These are phyloP conservation scores for Lycocorax pyrrhopterus DNA, from an alignment of 2,113 vertebrate species.

Conservation along the genomic window DNA sequence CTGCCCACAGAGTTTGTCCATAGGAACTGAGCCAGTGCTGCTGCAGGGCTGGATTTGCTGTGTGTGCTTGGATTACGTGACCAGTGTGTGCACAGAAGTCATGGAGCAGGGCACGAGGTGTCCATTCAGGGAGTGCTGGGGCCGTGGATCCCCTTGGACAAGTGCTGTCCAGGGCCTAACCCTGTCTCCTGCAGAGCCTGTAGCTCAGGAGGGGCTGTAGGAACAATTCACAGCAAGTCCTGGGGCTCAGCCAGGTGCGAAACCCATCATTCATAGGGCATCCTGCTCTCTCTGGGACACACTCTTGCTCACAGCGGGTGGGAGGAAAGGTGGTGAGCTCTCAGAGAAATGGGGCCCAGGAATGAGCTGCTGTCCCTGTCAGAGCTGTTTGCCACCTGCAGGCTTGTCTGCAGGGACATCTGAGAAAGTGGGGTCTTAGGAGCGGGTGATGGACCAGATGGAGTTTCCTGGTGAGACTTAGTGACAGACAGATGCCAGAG, in stretches of 20 bases:
- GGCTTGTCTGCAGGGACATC: not conserved
- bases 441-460: fast-evolving
- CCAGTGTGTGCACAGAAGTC: not conserved
- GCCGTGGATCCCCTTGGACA: not conserved
- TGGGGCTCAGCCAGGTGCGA: not conserved
- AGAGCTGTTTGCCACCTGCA: not conserved
- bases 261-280: fast-evolving
- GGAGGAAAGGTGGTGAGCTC: not conserved
- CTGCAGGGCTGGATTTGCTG: not conserved
- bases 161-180: not conserved
- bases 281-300: not conserved
- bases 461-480: not conserved
- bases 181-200: not conserved
- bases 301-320: not conserved
- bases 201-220: not conserved
- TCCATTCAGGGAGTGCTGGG: not conserved
- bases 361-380: not conserved
- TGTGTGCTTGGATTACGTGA: not conserved
- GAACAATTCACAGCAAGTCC: not conserved
- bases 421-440: not conserved
- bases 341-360: not conserved
- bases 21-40: not conserved
- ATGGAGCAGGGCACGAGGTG: not conserved
- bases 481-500: not conserved
- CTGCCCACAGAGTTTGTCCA: not conserved